Percentiles rank a stretch among this genome's conserved stretches.
Evolutionary conservation across 2,113 vertebrate genomes (phyloP).

Genomic region (Hyaena hyaena): DNA sequence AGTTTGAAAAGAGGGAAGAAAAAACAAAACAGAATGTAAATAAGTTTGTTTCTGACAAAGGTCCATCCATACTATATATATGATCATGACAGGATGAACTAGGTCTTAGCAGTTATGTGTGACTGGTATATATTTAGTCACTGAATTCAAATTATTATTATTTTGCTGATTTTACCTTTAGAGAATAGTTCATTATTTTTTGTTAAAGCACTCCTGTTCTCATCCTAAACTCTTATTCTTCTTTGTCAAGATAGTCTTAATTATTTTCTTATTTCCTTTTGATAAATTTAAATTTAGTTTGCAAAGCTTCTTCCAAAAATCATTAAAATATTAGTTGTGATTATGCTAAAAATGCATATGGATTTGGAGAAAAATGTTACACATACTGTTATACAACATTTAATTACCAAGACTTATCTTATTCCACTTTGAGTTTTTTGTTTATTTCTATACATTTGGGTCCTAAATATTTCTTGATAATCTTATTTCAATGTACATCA

Average conservation of each 20-base stretch:
- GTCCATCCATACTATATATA: not conserved
- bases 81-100: too few relatives aligned
- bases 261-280: not conserved
- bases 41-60: not conserved
- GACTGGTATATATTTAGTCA: not conserved
- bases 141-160: not conserved
- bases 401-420: conserved; percentile 28
- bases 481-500: conserved; percentile 45
- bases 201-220: not conserved
- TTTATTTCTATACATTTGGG: not conserved
- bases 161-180: not conserved
- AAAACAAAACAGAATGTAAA: not conserved
- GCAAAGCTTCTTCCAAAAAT: not conserved
- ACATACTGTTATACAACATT: not conserved
- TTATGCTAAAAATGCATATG: not conserved
- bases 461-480: not conserved
- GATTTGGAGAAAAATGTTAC: not conserved
- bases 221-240: not conserved
- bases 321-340: not conserved
- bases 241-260: not conserved
- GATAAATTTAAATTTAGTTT: not conserved
- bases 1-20: not conserved
- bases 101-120: not conserved
- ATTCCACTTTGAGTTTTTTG: not conserved
- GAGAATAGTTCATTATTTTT: not conserved